Base-by-base conservation (phyloP, 1,140 invertebrate genomes). In the Eurosta solidaginis region DNA sequence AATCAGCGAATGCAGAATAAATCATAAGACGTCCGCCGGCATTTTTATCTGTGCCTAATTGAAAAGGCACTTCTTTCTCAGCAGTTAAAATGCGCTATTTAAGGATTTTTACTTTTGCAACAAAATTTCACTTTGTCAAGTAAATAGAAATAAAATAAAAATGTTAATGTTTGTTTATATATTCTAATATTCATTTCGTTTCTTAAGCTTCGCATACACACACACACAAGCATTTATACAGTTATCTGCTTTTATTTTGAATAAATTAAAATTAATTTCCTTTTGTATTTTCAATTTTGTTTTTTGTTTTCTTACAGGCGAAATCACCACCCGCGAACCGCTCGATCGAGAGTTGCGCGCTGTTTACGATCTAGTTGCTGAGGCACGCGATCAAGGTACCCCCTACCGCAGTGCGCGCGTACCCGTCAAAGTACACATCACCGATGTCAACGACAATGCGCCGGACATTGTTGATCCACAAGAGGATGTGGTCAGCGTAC, bases 401-500 rank as follows among this genome's bases (percentile, higher is more conserved):
- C 94, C 96, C 0, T 91, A 93, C 1, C 91, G 93, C 74, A 93
- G 92, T 77, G 90, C 93, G 17, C 89, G 94, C 79, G 93, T 95
- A 0, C 90, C 92, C 5, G 89, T 98, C 63, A 90, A 92, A 80
- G 91, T 98, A 0, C 89, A 90, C 78, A 92, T 96, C 3, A 90
- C 92, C 17, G 96, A 98, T 87, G 92, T 96, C 3, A 98, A 98
- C 87, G 96, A 98, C 88, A 97, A 98, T 89, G 91, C 93, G 9
- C 96, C 96, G 12, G 92, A 94, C 87, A 96, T 97, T 77, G 91
- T 96, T 40, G 95, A 96, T 88, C 96, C 95, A 6, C 92, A 94
- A 83, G 94, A 96, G 85, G 94, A 96, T 85, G 92, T 95, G 5
- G 92, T 97, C 1, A 95, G 95, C 81, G 94, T 97, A 10, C 90